Percentiles rank a stretch among this genome's conserved stretches.
These are phyloP conservation scores for Acleris cristana DNA, from an alignment of 2,888 invertebrate species.

Conservation along the genomic window DNA sequence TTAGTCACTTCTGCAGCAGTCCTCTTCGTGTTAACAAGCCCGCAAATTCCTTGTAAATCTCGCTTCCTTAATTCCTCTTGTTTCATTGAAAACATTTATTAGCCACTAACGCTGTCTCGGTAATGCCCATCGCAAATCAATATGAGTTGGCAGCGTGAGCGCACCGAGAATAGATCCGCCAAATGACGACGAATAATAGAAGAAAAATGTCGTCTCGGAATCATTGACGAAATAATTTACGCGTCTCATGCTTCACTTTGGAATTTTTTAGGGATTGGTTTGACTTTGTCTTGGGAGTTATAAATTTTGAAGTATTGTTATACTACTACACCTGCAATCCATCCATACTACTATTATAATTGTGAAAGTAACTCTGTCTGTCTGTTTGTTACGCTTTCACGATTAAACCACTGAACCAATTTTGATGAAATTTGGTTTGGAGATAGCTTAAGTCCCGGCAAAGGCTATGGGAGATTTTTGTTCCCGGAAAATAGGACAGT, in stretches of 20 bases:
- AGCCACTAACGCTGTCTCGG: constrained; percentile 29
- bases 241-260: background rate
- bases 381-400: too few relatives aligned
- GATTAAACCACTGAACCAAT: too few relatives aligned
- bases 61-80: constrained; percentile 10
- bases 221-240: constrained; percentile 5
- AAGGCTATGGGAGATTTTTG: too few relatives aligned
- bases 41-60: constrained; percentile 23
- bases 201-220: constrained; percentile 21
- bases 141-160: constrained; percentile 43
- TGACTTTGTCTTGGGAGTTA: too few relatives aligned
- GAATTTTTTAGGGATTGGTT: background rate
- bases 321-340: too few relatives aligned
- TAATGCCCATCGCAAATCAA: constrained; percentile 44
- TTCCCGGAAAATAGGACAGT: too few relatives aligned
- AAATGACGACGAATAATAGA: constrained; percentile 21
- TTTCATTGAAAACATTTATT: constrained; percentile 30
- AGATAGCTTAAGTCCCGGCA: too few relatives aligned
- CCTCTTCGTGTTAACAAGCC: constrained; percentile 2
- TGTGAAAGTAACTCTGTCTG: too few relatives aligned
- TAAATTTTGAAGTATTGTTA: too few relatives aligned
- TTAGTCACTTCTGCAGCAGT: background rate
- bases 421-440: too few relatives aligned
- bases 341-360: too few relatives aligned
- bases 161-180: constrained; percentile 26